phyloP scores from a whole-genome alignment of 1,140 invertebrate species.

The Panagrolaimus sp. region DNA sequence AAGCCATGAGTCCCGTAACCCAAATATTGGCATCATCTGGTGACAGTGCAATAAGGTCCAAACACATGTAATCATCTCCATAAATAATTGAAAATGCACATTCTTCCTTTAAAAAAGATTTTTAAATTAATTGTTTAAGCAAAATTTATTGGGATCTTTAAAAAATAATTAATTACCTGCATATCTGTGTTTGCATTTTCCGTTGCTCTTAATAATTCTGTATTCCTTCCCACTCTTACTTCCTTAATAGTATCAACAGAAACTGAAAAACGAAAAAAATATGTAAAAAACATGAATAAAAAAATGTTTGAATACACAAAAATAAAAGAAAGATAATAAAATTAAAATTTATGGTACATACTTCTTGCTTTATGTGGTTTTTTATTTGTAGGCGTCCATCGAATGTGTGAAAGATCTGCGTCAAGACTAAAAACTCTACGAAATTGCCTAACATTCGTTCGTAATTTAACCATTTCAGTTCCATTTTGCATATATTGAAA shows the following conservation, averaged over 20 bases:
- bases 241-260: constrained; percentile 65
- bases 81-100: constrained; percentile 69
- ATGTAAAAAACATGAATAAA: constrained; percentile 21
- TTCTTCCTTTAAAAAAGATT: constrained; percentile 61
- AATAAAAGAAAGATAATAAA: constrained; percentile 12
- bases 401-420: constrained; percentile 65
- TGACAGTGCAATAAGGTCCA: constrained; percentile 67
- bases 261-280: constrained; percentile 61
- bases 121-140: constrained; percentile 7
- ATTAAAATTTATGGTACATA: constrained; percentile 57
- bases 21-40: constrained; percentile 69
- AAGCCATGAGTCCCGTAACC: constrained; percentile 61
- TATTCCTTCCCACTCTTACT: constrained; percentile 66
- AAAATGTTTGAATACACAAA: neutral
- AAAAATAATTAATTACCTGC: constrained; percentile 42
- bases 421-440: constrained; percentile 66
- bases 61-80: constrained; percentile 66
- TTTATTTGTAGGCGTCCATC: constrained; percentile 68
- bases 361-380: constrained; percentile 67
- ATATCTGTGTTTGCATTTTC: constrained; percentile 63
- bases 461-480: constrained; percentile 66
- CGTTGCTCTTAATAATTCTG: constrained; percentile 65
- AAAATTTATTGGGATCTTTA: neutral
- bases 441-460: constrained; percentile 67
- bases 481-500: constrained; percentile 67